phyloP scores from a whole-genome alignment of 2,888 invertebrate species.

The Hyppa rectilinea region DNA sequence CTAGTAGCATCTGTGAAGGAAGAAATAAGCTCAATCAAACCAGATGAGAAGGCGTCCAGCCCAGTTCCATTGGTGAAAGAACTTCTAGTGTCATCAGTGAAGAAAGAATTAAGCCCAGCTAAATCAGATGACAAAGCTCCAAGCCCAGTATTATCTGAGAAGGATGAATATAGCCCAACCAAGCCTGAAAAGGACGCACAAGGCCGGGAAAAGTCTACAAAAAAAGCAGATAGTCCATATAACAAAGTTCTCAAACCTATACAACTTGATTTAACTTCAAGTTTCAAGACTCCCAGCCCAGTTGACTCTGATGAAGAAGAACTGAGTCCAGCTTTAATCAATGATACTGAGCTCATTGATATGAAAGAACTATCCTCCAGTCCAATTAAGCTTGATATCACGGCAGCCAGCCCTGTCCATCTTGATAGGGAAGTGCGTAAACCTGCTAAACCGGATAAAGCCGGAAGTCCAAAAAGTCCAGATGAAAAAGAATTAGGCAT shows the following conservation, averaged over 20 bases:
- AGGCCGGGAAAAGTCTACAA: not conserved
- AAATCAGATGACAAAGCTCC: not conserved
- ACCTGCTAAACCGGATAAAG: conserved; percentile 11
- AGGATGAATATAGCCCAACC: not conserved
- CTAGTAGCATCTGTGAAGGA: not conserved
- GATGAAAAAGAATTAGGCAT: conserved; percentile 18
- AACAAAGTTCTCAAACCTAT: conserved; percentile 24
- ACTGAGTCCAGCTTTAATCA: conserved; percentile 32
- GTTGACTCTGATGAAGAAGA: conserved; percentile 46
- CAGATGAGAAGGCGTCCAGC: not conserved
- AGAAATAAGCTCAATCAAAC: rapidly evolving
- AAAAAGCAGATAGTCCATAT: not conserved
- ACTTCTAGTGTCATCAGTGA: not conserved
- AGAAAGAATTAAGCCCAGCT: not conserved
- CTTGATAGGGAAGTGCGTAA: not conserved
- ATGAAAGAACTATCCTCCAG: not conserved
- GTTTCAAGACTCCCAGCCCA: conserved; percentile 47
- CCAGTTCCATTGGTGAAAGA: too few relatives aligned
- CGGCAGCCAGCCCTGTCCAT: not conserved
- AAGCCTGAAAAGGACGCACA: too few relatives aligned
- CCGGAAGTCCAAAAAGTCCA: conserved; percentile 10
- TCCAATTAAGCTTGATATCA: not conserved
- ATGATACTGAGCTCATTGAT: conserved; percentile 17
- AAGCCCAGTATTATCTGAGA: rapidly evolving
- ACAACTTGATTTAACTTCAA: conserved; percentile 29